Conservation (phyloP, 2,888 invertebrate species). For the Timema podura region DNA sequence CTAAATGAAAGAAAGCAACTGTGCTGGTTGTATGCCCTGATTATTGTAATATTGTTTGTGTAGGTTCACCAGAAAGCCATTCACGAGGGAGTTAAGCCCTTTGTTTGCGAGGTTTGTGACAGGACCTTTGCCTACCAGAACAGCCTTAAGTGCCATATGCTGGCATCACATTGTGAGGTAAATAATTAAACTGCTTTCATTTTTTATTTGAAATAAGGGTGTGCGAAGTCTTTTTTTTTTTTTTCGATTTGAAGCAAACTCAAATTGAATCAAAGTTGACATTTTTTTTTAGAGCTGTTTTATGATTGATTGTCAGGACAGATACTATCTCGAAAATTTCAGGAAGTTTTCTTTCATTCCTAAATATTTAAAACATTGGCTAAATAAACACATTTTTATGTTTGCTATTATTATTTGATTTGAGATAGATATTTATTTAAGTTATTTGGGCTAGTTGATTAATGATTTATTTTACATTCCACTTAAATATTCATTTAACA, state of each 20-base stretch:
- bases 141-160: slow-evolving; percentile 56
- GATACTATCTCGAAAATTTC: too few species aligned
- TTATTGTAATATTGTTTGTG: slow-evolving; percentile 15
- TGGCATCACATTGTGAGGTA: slow-evolving; percentile 45
- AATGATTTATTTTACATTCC: too few species aligned
- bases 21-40: too few species aligned
- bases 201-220: background rate
- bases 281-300: background rate
- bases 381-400: too few species aligned
- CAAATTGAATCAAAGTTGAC: background rate
- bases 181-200: background rate
- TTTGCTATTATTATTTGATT: too few species aligned
- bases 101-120: slow-evolving; percentile 56
- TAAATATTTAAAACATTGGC: too few species aligned
- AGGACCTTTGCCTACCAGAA: slow-evolving; percentile 58
- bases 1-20: too few species aligned
- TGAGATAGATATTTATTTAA: too few species aligned
- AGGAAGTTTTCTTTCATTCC: too few species aligned
- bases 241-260: background rate
- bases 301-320: background rate
- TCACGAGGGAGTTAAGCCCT: slow-evolving; percentile 56
- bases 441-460: too few species aligned
- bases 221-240: too few species aligned
- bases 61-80: slow-evolving; percentile 45
- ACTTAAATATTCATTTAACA: too few species aligned